Base-by-base conservation (phyloP, 2,797 vertebrate species). In the Delichon dasypus region DNA sequence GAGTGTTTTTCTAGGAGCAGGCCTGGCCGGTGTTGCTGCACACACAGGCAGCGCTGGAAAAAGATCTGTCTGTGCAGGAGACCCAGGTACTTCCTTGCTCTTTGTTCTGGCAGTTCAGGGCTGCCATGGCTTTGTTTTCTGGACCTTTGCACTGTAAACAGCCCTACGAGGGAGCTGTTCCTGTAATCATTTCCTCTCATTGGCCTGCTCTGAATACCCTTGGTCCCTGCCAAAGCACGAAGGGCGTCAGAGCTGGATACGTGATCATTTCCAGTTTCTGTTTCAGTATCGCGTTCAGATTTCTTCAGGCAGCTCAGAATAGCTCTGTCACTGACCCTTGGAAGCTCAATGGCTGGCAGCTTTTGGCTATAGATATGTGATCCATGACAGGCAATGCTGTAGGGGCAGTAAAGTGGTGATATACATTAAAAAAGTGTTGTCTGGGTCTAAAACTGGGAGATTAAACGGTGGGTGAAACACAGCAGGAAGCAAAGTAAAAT, bases 71-170 rank as follows among this genome's bases (percentile, higher is more conserved):
- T 51, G 40, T 0, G 0, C 72, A 42, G 77, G 58, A 51, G 16
- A 40, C 4, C 42, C 0, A 0, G 1, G 36, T 29, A 62, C 20
- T 64, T 88, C 79, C 47, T 62, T 0, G 0, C 12, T 34, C 21
- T 80, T 78, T 53, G 30, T 74, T 72, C 55, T 64, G 55, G 29
- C n/a, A 72, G 16, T 29, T 34, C 1, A 6, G 22, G 18, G 21
- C 66, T 79, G 73, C 62, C 82, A 64, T 42, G 11, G 23, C 62
- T 91, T 90, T 91, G 40, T 74, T 72, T 40, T 12, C 2, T 44
- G 42, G 77, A 86, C 77, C 27, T 93, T 90, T 82, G 78, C 60
- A 71, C 78, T 53, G 40, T 19, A 88, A 94, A 66, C 26, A 75
- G 7, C 40, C 58, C 76, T 25, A 0, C n/a, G 25, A 62, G 27